Percentiles rank a stretch among this genome's conserved stretches.
Evolutionary conservation across 2,888 invertebrate species (phyloP).

Genomic region (Eilema caniola): DNA sequence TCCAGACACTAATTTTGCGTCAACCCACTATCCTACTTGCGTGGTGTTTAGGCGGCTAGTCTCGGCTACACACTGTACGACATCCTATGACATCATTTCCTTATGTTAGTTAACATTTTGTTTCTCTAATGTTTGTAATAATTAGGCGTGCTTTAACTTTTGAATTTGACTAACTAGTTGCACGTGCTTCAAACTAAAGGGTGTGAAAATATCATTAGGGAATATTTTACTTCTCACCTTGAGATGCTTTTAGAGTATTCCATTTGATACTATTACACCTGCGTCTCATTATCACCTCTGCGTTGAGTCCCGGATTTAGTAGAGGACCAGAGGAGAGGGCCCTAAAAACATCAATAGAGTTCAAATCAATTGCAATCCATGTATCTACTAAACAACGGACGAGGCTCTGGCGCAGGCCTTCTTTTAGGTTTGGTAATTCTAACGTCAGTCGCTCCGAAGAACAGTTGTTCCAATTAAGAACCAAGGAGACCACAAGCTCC

Average conservation of each 20-base stretch:
- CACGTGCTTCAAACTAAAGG: neutral
- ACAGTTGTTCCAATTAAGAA: too few relatives aligned
- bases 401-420: too few relatives aligned
- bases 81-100: conserved; percentile 36
- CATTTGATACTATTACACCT: neutral
- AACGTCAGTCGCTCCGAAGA: too few relatives aligned
- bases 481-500: too few relatives aligned
- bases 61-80: conserved; percentile 25
- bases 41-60: conserved; percentile 28
- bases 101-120: conserved; percentile 31
- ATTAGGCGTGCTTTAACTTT: conserved; percentile 23
- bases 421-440: too few relatives aligned
- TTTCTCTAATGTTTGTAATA: conserved; percentile 26
- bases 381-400: too few relatives aligned
- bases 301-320: too few relatives aligned
- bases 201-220: neutral
- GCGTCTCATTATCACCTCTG: neutral
- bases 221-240: neutral
- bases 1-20: conserved; percentile 27
- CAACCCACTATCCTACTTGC: conserved; percentile 29
- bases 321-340: too few relatives aligned
- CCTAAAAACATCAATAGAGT: too few relatives aligned
- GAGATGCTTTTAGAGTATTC: neutral
- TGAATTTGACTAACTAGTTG: conserved; percentile 15
- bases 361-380: too few relatives aligned